A percentile compares a stretch with the other conserved stretches of the same genome.
Evolutionary conservation across 2,888 invertebrate genomes (phyloP).

Genomic region (Julus scandinavius): DNA sequence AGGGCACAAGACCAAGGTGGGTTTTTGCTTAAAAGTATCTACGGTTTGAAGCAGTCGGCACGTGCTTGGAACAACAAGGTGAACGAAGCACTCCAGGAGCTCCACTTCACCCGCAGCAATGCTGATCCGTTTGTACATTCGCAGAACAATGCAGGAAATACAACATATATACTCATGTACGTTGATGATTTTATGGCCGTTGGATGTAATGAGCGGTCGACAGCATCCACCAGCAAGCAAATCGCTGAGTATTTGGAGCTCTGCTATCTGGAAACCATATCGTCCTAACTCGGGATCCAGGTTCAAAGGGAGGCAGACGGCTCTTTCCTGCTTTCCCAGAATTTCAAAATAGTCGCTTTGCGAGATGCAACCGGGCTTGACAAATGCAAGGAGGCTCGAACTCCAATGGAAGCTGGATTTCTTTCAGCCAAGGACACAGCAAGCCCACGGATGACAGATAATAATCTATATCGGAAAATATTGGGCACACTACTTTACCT

Average conservation of each 20-base stretch:
- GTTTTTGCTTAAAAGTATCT: not conserved
- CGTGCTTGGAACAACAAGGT: not conserved
- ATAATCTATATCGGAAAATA: no score
- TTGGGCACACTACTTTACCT: slow-evolving; percentile 60
- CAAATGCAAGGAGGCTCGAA: not conserved
- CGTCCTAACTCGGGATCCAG: not conserved
- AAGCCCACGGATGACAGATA: no score
- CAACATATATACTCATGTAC: not conserved
- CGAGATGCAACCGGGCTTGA: not conserved
- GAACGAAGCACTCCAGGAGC: no score
- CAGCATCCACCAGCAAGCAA: not conserved
- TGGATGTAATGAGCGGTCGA: not conserved
- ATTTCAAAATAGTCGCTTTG: not conserved
- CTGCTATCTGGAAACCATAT: not conserved
- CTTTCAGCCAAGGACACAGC: no score
- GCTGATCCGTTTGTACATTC: not conserved
- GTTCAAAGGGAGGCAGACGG: not conserved
- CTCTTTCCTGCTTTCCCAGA: not conserved
- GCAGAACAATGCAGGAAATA: not conserved
- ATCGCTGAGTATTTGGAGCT: not conserved
- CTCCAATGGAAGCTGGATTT: not conserved
- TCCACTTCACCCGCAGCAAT: no score
- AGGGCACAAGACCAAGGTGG: not conserved
- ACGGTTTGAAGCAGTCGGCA: not conserved
- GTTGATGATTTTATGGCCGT: not conserved